phyloP scores from a whole-genome alignment of 2,888 invertebrate species.

The Dyspetes luteomarginatus region DNA sequence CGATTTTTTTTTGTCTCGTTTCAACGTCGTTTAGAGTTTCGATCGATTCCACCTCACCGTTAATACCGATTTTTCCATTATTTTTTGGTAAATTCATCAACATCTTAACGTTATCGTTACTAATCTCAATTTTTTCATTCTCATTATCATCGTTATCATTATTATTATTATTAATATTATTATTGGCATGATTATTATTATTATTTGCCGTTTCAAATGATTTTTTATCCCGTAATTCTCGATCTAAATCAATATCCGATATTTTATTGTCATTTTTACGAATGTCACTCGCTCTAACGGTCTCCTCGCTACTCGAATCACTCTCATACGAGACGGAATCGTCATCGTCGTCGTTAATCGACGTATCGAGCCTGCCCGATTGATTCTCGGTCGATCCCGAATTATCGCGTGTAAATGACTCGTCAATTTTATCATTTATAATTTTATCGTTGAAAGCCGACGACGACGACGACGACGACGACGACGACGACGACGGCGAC shows the following conservation, averaged over 20 bases:
- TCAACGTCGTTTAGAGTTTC: constrained; percentile 38
- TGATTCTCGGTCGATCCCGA: constrained; percentile 43
- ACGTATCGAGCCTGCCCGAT: constrained; percentile 44
- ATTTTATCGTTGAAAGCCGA: constrained; percentile 60
- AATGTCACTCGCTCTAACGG: constrained; percentile 43
- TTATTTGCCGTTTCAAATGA: constrained; percentile 28
- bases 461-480: constrained; percentile 49
- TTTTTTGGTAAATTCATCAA: constrained; percentile 17
- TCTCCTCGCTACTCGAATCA: constrained; percentile 61
- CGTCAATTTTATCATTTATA: constrained; percentile 60
- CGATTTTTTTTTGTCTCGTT: not conserved
- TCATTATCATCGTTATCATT: constrained; percentile 44
- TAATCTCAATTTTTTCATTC: constrained; percentile 47
- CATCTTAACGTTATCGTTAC: not conserved
- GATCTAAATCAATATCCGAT: constrained; percentile 26
- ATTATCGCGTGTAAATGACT: constrained; percentile 57
- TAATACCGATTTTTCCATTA: constrained; percentile 61
- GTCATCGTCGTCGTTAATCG: constrained; percentile 64
- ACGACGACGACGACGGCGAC: no score
- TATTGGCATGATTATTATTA: constrained; percentile 44
- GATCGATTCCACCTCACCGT: constrained; percentile 51
- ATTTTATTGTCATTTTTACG: constrained; percentile 33
- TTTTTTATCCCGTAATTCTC: constrained; percentile 31
- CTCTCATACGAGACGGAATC: constrained; percentile 65
- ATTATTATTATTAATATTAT: constrained; percentile 30